Evolutionary conservation across 2,888 invertebrate genomes (phyloP).

Genomic region (Chrysopilus asiliformis): DNA sequence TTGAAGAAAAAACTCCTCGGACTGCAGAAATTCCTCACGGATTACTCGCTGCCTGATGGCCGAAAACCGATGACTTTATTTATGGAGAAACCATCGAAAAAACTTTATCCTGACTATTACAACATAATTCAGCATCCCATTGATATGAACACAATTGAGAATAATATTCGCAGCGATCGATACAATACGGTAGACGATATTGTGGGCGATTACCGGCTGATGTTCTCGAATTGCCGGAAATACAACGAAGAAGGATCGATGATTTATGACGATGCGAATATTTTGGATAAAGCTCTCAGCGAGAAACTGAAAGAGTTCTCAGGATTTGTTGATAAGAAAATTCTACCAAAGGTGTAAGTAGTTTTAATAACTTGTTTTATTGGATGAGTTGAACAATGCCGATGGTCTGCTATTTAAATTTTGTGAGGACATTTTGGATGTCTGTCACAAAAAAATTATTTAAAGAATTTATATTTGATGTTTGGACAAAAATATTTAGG

Average conservation of each 20-base stretch:
- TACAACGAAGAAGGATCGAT: conserved; percentile 94
- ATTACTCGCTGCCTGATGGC: conserved; percentile 59
- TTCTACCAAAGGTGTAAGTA: conserved; percentile 26
- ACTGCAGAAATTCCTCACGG: conserved; percentile 62
- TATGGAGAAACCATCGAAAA: conserved; percentile 92
- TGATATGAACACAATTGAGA: conserved; percentile 87
- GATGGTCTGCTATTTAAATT: too few species aligned
- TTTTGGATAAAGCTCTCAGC: conserved; percentile 69
- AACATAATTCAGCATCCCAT: conserved; percentile 87
- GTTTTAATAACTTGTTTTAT: background rate
- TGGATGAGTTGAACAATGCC: too few species aligned
- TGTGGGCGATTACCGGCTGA: conserved; percentile 73
- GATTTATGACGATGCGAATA: conserved; percentile 88
- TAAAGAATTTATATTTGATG: too few species aligned
- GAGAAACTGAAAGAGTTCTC: conserved; percentile 69
- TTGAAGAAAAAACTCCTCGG: conserved; percentile 68
- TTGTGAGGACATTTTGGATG: too few species aligned
- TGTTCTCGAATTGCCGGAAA: conserved; percentile 94
- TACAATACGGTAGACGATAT: conserved; percentile 78
- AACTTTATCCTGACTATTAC: conserved; percentile 91
- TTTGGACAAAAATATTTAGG: too few species aligned
- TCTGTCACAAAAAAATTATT: too few species aligned
- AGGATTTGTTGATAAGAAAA: conserved; percentile 38
- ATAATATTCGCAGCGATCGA: conserved; percentile 72
- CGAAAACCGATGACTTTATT: conserved; percentile 82